These are phyloP conservation scores for Hymenopus coronatus DNA, from an alignment of 2,888 invertebrate species.

Conservation along the genomic window DNA sequence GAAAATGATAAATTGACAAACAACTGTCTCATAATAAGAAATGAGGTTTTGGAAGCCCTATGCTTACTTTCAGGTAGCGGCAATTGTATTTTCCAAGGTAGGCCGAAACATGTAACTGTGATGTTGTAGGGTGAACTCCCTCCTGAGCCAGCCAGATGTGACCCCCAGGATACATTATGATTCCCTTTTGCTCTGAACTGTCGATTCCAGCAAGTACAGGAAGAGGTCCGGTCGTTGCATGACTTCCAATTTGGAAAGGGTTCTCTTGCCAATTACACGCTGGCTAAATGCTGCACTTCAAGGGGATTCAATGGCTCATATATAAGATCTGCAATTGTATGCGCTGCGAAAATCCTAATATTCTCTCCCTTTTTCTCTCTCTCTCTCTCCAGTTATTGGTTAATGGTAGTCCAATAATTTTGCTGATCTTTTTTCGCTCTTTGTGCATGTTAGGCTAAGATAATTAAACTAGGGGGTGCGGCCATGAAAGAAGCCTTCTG, in stretches of 20 bases:
- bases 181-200: neutral
- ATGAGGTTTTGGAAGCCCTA: too few relatives aligned
- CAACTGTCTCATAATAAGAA: too few relatives aligned
- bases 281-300: neutral
- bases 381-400: slow-evolving; percentile 1
- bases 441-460: neutral
- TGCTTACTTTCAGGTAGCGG: too few relatives aligned
- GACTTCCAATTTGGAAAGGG: slow-evolving; percentile 33
- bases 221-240: slow-evolving; percentile 25
- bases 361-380: neutral
- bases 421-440: neutral
- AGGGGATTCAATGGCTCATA: neutral
- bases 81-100: too few relatives aligned
- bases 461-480: neutral
- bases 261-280: slow-evolving; percentile 19
- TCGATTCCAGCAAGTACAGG: neutral
- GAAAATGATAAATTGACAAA: too few relatives aligned
- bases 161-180: neutral
- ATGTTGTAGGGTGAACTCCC: too few relatives aligned
- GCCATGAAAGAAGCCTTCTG: neutral
- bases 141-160: neutral
- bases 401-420: slow-evolving; percentile 7
- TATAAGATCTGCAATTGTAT: slow-evolving; percentile 9
- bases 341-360: slow-evolving; percentile 15
- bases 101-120: too few relatives aligned